Conservation (phyloP, 2,888 invertebrate species). For the Cheilosia urbana region DNA sequence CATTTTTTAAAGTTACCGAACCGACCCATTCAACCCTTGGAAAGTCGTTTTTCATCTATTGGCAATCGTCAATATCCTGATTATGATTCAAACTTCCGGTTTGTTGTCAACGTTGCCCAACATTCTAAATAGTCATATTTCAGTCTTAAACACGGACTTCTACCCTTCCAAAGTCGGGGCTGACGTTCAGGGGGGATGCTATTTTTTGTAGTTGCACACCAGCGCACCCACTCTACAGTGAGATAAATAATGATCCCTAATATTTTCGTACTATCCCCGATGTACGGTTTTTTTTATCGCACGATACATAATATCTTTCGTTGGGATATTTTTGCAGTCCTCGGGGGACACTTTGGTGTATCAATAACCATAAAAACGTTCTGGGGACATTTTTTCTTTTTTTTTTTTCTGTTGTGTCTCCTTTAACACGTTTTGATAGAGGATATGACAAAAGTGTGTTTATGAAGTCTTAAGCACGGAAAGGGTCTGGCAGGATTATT, state of each 20-base stretch:
- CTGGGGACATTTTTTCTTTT: slow-evolving; percentile 4
- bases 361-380: slow-evolving; percentile 43
- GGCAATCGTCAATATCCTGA: slow-evolving; percentile 64
- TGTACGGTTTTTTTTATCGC: slow-evolving; percentile 14
- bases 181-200: not conserved
- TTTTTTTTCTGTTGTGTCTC: not conserved
- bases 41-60: slow-evolving; percentile 26
- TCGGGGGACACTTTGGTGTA: slow-evolving; percentile 43
- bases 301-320: slow-evolving; percentile 9
- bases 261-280: slow-evolving; percentile 21
- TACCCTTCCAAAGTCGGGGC: slow-evolving; percentile 5
- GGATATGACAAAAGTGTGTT: slow-evolving; percentile 30
- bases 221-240: not conserved
- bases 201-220: not conserved
- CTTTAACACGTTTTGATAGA: slow-evolving; percentile 24
- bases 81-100: slow-evolving; percentile 65
- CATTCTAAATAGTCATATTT: slow-evolving; percentile 39
- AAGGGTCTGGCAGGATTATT: slow-evolving; percentile 31
- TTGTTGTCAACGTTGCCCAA: slow-evolving; percentile 13
- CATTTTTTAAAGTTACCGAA: slow-evolving; percentile 15
- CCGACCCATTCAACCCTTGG: slow-evolving; percentile 26
- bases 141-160: slow-evolving; percentile 11
- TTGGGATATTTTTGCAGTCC: slow-evolving; percentile 23
- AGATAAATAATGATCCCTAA: slow-evolving; percentile 43
- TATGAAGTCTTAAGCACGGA: slow-evolving; percentile 26